Conservation (phyloP, 1,140 invertebrate species). For the Caenorhabditis elegans region WBcel235 BX284605.5:14449001-14449500, state of each 20-base stretch:
- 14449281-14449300: slow-evolving; percentile 90
- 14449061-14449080: slow-evolving; percentile 92
- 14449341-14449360: slow-evolving; percentile 21
- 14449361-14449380: slow-evolving; percentile 69
- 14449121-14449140: slow-evolving; percentile 35
- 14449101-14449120: slow-evolving; percentile 69
- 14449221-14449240: slow-evolving; percentile 33
- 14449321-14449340: slow-evolving; percentile 72
- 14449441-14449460: not conserved
- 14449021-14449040: slow-evolving; percentile 84
- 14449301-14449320: slow-evolving; percentile 81
- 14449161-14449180: slow-evolving; percentile 93
- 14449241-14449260: slow-evolving; percentile 70
- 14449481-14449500: not conserved
- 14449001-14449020: slow-evolving; percentile 68
- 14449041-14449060: slow-evolving; percentile 97
- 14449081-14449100: slow-evolving; percentile 76
- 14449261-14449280: slow-evolving; percentile 89
- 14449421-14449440: slow-evolving; percentile 67
- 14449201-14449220: slow-evolving; percentile 92
- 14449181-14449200: slow-evolving; percentile 79
- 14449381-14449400: slow-evolving; percentile 74
- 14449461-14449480: not conserved
- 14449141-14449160: slow-evolving; percentile 80
- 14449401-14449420: slow-evolving; percentile 69